A percentile compares a stretch with the other conserved stretches of the same genome.
These are phyloP conservation scores for Glossophaga mutica DNA, from an alignment of 2,797 vertebrate species.

Conservation along the genomic window DNA sequence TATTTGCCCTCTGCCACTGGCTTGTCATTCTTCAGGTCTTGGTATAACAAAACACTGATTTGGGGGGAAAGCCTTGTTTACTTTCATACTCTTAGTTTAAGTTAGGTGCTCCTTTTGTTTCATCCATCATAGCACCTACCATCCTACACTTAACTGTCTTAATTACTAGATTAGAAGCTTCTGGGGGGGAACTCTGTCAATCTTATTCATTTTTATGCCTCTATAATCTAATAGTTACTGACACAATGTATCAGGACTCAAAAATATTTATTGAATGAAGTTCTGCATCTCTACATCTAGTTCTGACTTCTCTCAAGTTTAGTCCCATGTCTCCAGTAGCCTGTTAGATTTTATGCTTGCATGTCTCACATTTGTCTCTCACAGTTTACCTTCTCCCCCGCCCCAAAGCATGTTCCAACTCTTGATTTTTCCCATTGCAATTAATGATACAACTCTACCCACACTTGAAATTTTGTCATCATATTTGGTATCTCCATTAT, in stretches of 20 bases:
- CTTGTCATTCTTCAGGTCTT: neutral
- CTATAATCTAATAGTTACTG: neutral
- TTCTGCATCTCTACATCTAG: neutral
- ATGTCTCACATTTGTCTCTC: neutral
- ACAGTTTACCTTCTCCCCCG: neutral
- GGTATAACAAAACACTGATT: neutral
- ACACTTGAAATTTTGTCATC: neutral
- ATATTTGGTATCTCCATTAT: neutral
- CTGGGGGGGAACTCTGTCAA: neutral
- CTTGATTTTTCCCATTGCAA: neutral
- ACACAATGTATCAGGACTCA: neutral
- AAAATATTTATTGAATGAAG: conserved; percentile 6
- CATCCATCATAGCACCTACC: neutral
- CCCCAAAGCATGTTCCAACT: neutral
- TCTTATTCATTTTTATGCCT: conserved; percentile 3
- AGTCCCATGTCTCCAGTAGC: neutral
- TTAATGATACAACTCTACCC: neutral
- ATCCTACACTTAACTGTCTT: neutral
- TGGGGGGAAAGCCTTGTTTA: neutral
- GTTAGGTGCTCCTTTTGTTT: neutral
- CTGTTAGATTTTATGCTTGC: neutral
- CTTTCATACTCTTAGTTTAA: neutral
- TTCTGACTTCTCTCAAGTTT: neutral
- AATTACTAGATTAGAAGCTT: neutral
- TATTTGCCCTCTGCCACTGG: neutral